Base-by-base conservation (phyloP, 2,113 vertebrate species). In the Dicentrarchus labrax region DNA sequence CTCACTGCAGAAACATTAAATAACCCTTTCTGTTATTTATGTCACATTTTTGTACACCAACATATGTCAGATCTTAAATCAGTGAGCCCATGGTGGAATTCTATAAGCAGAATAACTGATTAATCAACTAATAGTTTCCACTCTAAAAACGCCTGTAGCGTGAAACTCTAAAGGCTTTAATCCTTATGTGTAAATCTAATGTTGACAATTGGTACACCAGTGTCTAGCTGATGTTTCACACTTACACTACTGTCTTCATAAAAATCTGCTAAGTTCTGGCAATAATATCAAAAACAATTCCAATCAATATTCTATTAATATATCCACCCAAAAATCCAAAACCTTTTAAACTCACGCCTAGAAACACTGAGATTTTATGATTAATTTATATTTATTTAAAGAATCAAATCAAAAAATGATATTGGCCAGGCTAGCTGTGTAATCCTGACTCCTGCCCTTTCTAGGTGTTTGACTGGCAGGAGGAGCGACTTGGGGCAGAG, bases 1-100 rank as follows among this genome's bases (percentile, higher is more conserved):
- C 39, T 74, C 71, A 67, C 61, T 97, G 92, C 96, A 97, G 90
- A 89, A 95, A 88, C 95, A 95, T 69, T 93, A 94, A 10, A 60
- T 6, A 17, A 24, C 11, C 13, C n/a, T 16, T 11, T 22, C 9
- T 9, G 2, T 8, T 24, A 16, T n/a, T n/a, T 45, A 11, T 66
- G 39, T 5, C 0, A 24, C 38, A 3, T 24, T 66, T 12, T 56
- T 47, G 19, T 6, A 24, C 11, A 45, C 41, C 30, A 50, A 43
- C 22, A 21, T 6, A 45, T 24, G n/a, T 41, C 51, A 41, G 2
- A 12, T 38, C 17, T 16, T 21, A 19, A 39, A 62, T 1, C 39
- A 38, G 3, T 16, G 24, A 59, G 24, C 24, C 13, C 19, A 5
- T 22, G n/a, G 62, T 5, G 41, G 21, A 45, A 43, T 66, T 45